phyloP scores from a whole-genome alignment of 2,888 invertebrate species.

The Drosophila diplacantha region DNA sequence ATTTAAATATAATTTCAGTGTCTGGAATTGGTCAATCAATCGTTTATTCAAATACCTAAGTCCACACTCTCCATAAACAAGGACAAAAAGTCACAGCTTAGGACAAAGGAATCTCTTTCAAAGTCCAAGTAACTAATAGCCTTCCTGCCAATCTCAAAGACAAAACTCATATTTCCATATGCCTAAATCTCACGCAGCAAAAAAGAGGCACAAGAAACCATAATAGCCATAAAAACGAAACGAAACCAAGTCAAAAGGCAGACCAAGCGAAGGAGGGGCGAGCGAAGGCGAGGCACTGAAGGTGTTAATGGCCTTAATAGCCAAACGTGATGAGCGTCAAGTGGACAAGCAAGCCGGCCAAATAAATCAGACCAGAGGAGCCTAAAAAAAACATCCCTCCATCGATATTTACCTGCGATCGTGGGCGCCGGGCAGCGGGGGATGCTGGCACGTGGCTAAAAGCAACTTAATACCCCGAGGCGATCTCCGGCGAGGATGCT shows the following conservation, averaged over 20 bases:
- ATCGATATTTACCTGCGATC: slow-evolving; percentile 33
- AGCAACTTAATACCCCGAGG: slow-evolving; percentile 57
- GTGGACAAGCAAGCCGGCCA: slow-evolving; percentile 44
- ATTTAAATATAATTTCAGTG: not conserved
- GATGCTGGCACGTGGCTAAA: slow-evolving; percentile 55
- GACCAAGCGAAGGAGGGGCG: slow-evolving; percentile 22
- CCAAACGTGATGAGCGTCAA: slow-evolving; percentile 48
- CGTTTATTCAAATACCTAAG: not conserved
- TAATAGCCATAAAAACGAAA: slow-evolving; percentile 43
- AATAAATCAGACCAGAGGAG: slow-evolving; percentile 29
- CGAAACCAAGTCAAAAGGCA: slow-evolving; percentile 37
- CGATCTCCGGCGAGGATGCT: slow-evolving; percentile 58
- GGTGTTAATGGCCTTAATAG: slow-evolving; percentile 63
- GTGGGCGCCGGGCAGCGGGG: slow-evolving; percentile 23
- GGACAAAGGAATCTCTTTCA: not conserved
- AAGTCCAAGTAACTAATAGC: slow-evolving; percentile 2
- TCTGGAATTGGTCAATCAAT: not conserved
- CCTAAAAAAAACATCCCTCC: slow-evolving; percentile 21
- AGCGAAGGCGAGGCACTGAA: slow-evolving; percentile 27
- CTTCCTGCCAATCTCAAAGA: slow-evolving; percentile 1
- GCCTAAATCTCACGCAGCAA: slow-evolving; percentile 18
- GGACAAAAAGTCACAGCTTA: not conserved
- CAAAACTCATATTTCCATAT: slow-evolving; percentile 13
- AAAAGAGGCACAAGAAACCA: slow-evolving; percentile 9
- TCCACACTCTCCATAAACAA: not conserved